Percentiles rank a stretch among this genome's conserved stretches.
Evolutionary conservation across 2,797 vertebrate genomes (phyloP).

Genomic region (Hippopotamyrus pictus): DNA sequence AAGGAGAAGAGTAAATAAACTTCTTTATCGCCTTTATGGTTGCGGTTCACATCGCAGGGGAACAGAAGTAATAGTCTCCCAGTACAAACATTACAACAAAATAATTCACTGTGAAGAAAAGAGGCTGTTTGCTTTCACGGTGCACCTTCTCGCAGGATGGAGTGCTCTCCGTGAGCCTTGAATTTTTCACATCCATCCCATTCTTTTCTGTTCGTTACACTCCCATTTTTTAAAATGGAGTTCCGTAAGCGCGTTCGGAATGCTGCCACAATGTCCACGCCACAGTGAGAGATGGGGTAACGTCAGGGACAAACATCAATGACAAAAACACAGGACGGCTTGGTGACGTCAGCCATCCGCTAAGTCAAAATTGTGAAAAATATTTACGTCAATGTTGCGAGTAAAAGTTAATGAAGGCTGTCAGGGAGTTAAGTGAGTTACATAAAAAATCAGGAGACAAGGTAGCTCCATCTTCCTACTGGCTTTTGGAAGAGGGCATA

Average conservation of each 20-base stretch:
- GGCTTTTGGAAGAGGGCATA: neutral
- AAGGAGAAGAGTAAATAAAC: slow-evolving; percentile 27
- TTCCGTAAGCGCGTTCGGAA: neutral
- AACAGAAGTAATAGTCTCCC: neutral
- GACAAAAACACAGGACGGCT: slow-evolving; percentile 34
- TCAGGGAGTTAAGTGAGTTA: slow-evolving; percentile 55
- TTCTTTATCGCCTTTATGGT: slow-evolving; percentile 30
- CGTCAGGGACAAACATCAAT: slow-evolving; percentile 30
- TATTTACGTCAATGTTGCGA: slow-evolving; percentile 59
- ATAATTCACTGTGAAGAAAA: slow-evolving; percentile 4
- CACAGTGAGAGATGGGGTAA: slow-evolving; percentile 37
- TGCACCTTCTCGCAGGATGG: neutral
- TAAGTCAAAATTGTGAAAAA: slow-evolving; percentile 60
- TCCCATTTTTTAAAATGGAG: neutral
- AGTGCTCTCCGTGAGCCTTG: neutral
- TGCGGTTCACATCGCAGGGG: slow-evolving; percentile 19
- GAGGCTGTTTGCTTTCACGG: neutral
- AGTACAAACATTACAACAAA: neutral
- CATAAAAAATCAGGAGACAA: slow-evolving; percentile 44
- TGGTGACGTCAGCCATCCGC: slow-evolving; percentile 40
- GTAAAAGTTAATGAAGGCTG: slow-evolving; percentile 58
- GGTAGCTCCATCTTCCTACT: slow-evolving; percentile 48
- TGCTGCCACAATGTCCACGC: slow-evolving; percentile 15
- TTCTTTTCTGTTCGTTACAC: neutral
- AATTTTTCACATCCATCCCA: neutral